A percentile compares a stretch with the other conserved stretches of the same genome.
Conservation (phyloP, 2,113 vertebrate genomes). For the Marmota flaviventris region DNA sequence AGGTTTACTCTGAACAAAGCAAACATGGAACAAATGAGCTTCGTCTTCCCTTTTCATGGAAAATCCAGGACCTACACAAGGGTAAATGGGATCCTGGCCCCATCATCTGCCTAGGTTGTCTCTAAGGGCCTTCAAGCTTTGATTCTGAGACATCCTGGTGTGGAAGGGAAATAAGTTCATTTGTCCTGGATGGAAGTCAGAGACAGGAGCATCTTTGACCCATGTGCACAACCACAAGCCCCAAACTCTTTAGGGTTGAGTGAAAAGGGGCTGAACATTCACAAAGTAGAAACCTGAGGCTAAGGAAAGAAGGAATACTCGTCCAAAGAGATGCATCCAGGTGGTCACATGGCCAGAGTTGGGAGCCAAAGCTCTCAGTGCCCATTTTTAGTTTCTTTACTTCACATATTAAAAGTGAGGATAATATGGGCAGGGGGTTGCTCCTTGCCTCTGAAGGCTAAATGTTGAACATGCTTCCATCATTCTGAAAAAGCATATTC, state of each 20-base stretch:
- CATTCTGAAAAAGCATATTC: neutral
- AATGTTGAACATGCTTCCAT: neutral
- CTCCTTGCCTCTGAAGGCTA: neutral
- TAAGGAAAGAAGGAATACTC: neutral
- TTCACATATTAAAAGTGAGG: neutral
- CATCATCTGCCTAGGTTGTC: neutral
- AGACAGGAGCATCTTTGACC: neutral
- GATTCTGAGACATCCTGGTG: neutral
- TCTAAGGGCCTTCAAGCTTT: neutral
- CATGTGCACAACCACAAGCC: neutral
- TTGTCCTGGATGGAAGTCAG: neutral
- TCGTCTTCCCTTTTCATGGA: neutral
- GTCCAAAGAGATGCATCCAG: neutral
- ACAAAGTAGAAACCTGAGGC: neutral
- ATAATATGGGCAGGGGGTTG: neutral
- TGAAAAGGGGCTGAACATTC: neutral
- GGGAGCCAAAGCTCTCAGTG: neutral
- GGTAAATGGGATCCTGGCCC: neutral
- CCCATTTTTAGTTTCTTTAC: neutral
- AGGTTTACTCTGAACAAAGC: neutral
- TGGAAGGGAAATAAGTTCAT: neutral
- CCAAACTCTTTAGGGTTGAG: neutral
- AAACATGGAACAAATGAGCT: neutral
- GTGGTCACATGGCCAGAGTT: neutral
- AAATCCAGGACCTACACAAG: neutral